phyloP scores from a whole-genome alignment of 2,797 vertebrate species.

The Poeciliopsis turneri region DNA sequence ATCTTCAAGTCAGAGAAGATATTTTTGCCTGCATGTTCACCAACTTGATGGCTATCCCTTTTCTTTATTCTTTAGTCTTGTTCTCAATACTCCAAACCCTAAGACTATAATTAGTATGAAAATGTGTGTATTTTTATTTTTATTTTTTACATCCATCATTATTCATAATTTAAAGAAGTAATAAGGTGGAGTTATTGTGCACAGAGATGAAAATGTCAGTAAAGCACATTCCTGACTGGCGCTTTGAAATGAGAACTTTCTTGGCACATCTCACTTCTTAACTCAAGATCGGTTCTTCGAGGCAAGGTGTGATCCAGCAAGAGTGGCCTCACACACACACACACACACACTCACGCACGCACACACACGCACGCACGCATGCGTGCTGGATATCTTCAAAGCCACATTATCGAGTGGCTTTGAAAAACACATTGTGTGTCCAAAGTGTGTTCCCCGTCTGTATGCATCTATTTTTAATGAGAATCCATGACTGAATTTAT shows the following conservation, averaged over 20 bases:
- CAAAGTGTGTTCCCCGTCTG: background rate
- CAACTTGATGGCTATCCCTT: background rate
- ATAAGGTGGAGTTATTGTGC: constrained; percentile 14
- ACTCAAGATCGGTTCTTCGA: constrained; percentile 29
- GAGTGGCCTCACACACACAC: background rate
- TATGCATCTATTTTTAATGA: constrained; percentile 19
- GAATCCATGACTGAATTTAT: constrained; percentile 16
- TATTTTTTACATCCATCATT: background rate
- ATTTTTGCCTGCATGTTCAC: background rate
- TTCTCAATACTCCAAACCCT: background rate
- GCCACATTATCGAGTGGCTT: constrained; percentile 3
- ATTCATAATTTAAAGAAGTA: constrained; percentile 18
- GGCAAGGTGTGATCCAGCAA: constrained; percentile 5
- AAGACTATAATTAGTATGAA: background rate
- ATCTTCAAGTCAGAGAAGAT: background rate
- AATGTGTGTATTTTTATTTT: background rate
- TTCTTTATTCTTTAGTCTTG: background rate
- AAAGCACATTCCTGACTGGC: constrained; percentile 18
- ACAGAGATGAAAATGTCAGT: constrained; percentile 17
- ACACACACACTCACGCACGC: no score
- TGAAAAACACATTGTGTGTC: constrained; percentile 1
- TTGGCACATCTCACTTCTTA: constrained; percentile 35
- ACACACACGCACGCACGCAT: no score
- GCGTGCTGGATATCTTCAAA: background rate
- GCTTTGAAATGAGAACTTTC: constrained; percentile 39